Evolutionary conservation across 2,797 vertebrate species (phyloP).

Genomic region (Xiphorhynchus erythropygius): DNA sequence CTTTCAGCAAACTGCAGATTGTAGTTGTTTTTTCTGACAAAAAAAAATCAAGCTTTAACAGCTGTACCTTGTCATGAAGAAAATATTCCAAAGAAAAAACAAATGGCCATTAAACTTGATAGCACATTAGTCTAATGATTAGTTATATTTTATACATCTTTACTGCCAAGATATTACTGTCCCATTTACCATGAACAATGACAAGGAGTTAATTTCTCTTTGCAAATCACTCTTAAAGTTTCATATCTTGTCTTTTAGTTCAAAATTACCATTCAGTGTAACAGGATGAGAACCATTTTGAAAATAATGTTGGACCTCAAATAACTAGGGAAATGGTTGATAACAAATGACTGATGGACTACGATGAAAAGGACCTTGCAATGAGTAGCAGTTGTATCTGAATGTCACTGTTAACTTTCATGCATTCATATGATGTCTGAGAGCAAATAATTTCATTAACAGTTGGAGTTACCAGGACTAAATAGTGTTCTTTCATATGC

Average conservation of each 20-base stretch:
- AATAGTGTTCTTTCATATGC: not conserved
- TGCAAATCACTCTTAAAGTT: not conserved
- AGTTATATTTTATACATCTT: conserved; percentile 12
- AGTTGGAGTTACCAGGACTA: not conserved
- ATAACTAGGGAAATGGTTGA: not conserved
- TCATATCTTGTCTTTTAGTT: not conserved
- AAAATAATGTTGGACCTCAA: not conserved
- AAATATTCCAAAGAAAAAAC: conserved; percentile 39
- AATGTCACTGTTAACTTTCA: not conserved
- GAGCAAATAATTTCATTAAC: not conserved
- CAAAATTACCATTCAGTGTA: not conserved
- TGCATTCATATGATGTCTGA: not conserved
- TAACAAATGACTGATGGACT: not conserved
- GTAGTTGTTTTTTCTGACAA: conserved; percentile 39
- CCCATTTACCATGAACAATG: not conserved
- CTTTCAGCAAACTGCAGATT: conserved; percentile 44
- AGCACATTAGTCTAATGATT: not conserved
- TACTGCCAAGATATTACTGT: not conserved
- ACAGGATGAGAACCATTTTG: not conserved
- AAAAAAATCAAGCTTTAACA: conserved; percentile 43
- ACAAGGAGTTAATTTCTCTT: not conserved
- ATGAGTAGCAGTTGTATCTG: not conserved
- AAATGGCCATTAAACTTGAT: conserved; percentile 28
- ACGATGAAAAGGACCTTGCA: not conserved
- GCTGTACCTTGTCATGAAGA: conserved; percentile 45